These are phyloP conservation scores for Accipiter virgatus DNA, from an alignment of 2,113 vertebrate genomes.

Conservation along the genomic window DNA sequence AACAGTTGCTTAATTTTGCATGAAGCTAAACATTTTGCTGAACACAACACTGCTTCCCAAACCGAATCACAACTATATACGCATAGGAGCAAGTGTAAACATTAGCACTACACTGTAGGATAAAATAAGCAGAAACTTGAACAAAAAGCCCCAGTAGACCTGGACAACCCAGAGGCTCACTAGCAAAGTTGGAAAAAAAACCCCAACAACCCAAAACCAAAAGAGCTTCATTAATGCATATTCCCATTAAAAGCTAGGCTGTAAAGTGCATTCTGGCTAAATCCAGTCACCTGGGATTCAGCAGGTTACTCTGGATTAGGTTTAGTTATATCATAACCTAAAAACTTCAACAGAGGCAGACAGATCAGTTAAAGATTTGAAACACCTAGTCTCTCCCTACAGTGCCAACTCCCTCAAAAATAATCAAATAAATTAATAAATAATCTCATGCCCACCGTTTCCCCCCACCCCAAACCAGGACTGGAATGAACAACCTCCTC, in stretches of 20 bases:
- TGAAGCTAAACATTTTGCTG: neutral
- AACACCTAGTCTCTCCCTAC: neutral
- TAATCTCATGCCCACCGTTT: neutral
- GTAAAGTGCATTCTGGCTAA: neutral
- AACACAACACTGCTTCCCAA: neutral
- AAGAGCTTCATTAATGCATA: neutral
- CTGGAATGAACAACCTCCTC: neutral
- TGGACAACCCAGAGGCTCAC: neutral
- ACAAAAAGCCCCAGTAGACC: neutral
- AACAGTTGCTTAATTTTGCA: neutral
- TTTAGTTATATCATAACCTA: neutral
- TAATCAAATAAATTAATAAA: neutral
- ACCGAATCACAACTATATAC: neutral
- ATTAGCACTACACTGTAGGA: rapidly evolving
- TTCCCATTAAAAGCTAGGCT: neutral
- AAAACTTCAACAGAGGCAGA: neutral
- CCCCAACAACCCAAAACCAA: no score
- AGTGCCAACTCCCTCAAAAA: neutral
- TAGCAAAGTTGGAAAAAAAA: neutral
- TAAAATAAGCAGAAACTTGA: neutral
- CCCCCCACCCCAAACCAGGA: neutral
- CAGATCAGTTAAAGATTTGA: neutral
- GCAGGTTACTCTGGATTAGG: neutral
- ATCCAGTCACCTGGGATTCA: neutral
- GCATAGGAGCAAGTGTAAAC: neutral